Conservation (phyloP, 2,113 vertebrate genomes). For the Elephas maximus region DNA sequence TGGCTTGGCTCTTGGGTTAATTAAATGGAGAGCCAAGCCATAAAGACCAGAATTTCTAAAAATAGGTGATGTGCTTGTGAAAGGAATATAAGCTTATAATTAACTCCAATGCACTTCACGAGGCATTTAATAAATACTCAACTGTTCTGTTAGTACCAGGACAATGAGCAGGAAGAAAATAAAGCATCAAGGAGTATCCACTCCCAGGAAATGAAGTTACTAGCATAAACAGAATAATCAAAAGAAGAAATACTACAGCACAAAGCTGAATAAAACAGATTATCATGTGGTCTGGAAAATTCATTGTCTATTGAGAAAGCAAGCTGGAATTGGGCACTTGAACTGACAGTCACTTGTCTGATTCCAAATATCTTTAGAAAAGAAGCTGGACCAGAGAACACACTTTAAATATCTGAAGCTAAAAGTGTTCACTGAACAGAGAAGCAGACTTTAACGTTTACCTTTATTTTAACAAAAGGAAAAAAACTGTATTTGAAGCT, state of each 20-base stretch:
- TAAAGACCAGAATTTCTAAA: neutral
- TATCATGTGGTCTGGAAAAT: neutral
- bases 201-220: slow-evolving; percentile 29
- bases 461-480: slow-evolving; percentile 11
- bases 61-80: neutral
- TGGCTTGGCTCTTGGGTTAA: neutral
- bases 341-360: neutral
- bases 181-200: neutral
- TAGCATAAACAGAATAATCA: neutral
- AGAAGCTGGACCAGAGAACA: neutral
- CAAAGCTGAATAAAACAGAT: neutral
- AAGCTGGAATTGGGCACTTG: neutral
- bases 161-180: slow-evolving; percentile 5
- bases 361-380: slow-evolving; percentile 39
- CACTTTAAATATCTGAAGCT: neutral
- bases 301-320: neutral
- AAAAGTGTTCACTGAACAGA: neutral
- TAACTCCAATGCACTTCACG: neutral
- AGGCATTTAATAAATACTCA: slow-evolving; percentile 50
- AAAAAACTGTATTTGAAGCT: neutral
- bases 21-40: neutral
- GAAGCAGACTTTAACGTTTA: neutral
- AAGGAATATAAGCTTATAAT: slow-evolving; percentile 33
- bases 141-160: neutral
- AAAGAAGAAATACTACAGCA: neutral